Percentiles rank a stretch among this genome's conserved stretches.
These are phyloP conservation scores for Bubo scandiacus DNA, from an alignment of 2,113 vertebrate genomes.

Conservation along the genomic window DNA sequence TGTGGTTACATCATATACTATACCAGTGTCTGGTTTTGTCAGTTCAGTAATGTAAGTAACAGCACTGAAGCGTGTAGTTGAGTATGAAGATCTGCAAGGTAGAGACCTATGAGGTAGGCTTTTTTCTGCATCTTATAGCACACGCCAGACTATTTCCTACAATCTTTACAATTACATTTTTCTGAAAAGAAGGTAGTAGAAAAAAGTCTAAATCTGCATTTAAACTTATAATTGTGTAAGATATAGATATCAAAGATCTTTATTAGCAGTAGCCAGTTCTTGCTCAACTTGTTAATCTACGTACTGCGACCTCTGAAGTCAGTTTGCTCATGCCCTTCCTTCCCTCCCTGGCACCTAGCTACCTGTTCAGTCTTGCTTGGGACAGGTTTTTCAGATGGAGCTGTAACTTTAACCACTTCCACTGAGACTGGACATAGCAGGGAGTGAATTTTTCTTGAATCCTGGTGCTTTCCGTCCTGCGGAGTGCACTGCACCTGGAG, in stretches of 20 bases:
- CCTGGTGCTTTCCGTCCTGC: neutral
- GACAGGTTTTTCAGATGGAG: neutral
- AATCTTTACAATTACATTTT: neutral
- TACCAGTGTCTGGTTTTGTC: neutral
- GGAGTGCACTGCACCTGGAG: neutral
- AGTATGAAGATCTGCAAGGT: neutral
- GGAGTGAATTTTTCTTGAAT: neutral
- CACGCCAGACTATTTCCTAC: neutral
- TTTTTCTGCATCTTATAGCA: neutral
- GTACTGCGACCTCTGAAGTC: neutral
- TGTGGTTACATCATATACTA: neutral
- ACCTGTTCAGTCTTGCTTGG: neutral
- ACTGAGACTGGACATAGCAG: neutral
- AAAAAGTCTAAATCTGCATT: neutral
- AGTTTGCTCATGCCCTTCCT: neutral
- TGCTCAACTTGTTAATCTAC: neutral
- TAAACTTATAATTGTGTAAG: neutral
- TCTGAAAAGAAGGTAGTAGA: neutral
- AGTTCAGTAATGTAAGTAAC: neutral
- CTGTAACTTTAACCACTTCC: neutral
- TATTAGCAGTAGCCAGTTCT: neutral
- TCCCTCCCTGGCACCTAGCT: neutral
- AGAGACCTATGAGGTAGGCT: neutral
- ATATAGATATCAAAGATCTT: neutral
- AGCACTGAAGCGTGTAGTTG: rapidly evolving